Conservation (phyloP, 2,888 invertebrate genomes). For the Ypsolopha scabrella region DNA sequence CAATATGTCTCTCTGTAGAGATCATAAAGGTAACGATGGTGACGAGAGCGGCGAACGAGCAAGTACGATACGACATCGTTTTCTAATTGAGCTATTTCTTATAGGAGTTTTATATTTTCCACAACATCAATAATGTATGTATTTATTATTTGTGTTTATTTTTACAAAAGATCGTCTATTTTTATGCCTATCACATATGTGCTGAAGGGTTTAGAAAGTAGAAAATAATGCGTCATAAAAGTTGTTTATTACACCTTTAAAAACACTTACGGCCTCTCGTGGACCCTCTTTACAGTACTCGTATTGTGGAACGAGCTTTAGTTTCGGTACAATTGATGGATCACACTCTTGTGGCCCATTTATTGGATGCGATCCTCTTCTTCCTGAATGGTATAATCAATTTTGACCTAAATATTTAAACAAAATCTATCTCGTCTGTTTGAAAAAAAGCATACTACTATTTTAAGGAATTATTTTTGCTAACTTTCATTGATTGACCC, state of each 20-base stretch:
- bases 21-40: not conserved
- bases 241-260: not conserved
- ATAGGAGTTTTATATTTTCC: too few relatives aligned
- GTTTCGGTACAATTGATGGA: not conserved
- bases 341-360: not conserved
- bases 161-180: too few relatives aligned
- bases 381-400: conserved; percentile 1
- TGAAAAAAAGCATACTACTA: too few relatives aligned
- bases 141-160: too few relatives aligned
- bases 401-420: not conserved
- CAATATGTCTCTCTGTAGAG: not conserved
- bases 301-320: not conserved
- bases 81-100: too few relatives aligned
- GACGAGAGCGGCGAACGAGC: too few relatives aligned
- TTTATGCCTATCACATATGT: too few relatives aligned
- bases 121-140: too few relatives aligned
- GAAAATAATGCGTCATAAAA: not conserved
- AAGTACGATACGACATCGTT: too few relatives aligned
- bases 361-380: not conserved
- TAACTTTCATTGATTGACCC: too few relatives aligned
- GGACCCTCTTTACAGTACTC: not conserved
- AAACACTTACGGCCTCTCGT: not conserved
- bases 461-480: too few relatives aligned
- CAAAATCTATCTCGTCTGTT: not conserved
- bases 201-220: not conserved